These are phyloP conservation scores for Procambarus clarkii DNA, from an alignment of 1,140 invertebrate species.

Conservation along the genomic window DNA sequence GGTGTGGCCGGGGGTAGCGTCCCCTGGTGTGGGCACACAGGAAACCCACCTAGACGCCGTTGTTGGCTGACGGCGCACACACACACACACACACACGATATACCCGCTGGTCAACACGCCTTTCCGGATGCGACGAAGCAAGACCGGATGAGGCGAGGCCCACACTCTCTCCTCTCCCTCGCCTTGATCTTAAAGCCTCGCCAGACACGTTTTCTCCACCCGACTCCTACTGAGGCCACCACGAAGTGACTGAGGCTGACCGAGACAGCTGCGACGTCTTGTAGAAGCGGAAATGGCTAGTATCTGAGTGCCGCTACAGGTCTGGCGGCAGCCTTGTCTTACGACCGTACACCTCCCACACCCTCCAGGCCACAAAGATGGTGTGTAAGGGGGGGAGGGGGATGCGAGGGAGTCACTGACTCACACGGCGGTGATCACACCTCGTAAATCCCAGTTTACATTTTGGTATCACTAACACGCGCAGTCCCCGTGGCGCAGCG, in stretches of 20 bases:
- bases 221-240: background rate
- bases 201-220: background rate
- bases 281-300: background rate
- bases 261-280: background rate
- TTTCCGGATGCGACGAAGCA: background rate
- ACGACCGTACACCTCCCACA: background rate
- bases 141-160: constrained; percentile 9
- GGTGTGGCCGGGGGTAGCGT: background rate
- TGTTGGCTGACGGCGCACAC: background rate
- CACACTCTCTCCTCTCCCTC: background rate
- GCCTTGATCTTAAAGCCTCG: background rate
- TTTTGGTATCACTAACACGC: background rate
- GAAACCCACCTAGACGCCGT: background rate
- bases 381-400: background rate
- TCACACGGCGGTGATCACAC: background rate
- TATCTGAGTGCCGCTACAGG: background rate
- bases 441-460: background rate
- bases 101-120: background rate
- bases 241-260: background rate
- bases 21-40: background rate
- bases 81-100: background rate
- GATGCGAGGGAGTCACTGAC: background rate
- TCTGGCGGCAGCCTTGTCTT: background rate
- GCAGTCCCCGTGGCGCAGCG: no score
- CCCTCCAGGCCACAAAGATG: background rate